These are phyloP conservation scores for Caenorhabditis sp. DNA, from an alignment of 2,888 invertebrate genomes.

Conservation along the genomic window DNA sequence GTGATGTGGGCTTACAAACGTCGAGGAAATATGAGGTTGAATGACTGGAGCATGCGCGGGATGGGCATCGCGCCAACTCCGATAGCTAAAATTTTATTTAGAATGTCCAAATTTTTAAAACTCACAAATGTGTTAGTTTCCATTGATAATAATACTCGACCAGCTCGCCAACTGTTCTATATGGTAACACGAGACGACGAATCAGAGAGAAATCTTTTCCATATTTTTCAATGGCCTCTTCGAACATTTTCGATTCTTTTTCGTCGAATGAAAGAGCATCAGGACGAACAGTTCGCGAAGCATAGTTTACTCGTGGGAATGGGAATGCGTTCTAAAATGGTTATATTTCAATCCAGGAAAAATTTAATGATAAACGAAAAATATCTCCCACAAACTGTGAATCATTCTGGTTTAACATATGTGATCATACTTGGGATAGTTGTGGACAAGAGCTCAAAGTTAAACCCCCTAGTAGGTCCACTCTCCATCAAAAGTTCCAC, in stretches of 20 bases:
- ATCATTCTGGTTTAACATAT: too few relatives aligned
- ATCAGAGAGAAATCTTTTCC: constrained; percentile 96
- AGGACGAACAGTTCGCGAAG: constrained; percentile 32
- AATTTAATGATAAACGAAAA: too few relatives aligned
- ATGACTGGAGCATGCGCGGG: constrained; percentile 33
- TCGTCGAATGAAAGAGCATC: constrained; percentile 81
- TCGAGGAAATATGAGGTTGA: constrained; percentile 28
- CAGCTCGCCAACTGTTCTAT: constrained; percentile 91
- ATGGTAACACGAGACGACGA: constrained; percentile 84
- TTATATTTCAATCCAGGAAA: too few relatives aligned
- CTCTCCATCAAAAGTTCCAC: too few relatives aligned
- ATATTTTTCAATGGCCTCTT: constrained; percentile 88
- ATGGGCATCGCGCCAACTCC: constrained; percentile 30
- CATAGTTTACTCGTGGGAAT: constrained; percentile 40
- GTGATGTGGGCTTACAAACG: neutral
- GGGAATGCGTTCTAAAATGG: constrained; percentile 27
- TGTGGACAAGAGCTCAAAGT: too few relatives aligned
- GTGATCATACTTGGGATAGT: too few relatives aligned
- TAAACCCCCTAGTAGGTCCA: too few relatives aligned
- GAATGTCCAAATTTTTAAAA: neutral
- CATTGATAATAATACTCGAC: constrained; percentile 90
- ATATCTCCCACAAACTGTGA: too few relatives aligned
- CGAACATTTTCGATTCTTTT: constrained; percentile 94
- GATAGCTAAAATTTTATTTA: constrained; percentile 18
- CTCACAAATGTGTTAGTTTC: constrained; percentile 85